A percentile compares a stretch with the other conserved stretches of the same genome.
Conservation (phyloP, 1,140 invertebrate genomes). For the Lycorma delicatula region DNA sequence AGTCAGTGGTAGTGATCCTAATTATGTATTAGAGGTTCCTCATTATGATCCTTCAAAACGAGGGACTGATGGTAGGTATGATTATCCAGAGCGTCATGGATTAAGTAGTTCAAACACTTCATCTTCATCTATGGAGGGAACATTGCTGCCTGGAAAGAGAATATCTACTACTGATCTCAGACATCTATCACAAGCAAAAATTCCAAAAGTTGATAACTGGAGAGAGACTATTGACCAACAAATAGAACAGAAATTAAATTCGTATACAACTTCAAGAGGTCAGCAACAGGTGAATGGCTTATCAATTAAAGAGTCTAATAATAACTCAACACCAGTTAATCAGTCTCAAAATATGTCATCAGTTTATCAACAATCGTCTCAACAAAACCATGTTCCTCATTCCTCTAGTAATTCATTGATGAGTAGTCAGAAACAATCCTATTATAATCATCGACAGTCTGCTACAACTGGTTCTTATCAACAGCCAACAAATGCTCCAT, state of each 20-base stretch:
- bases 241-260: constrained; percentile 43
- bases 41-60: constrained; percentile 11
- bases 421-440: no score
- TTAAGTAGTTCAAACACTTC: neutral
- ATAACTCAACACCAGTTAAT: neutral
- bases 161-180: constrained; percentile 9
- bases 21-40: no score
- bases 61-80: constrained; percentile 4
- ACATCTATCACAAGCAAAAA: constrained; percentile 37
- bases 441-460: no score
- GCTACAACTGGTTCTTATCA: no score
- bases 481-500: no score
- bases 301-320: neutral
- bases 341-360: neutral
- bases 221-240: constrained; percentile 44
- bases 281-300: constrained; percentile 21
- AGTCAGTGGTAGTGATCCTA: no score
- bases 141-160: constrained; percentile 9
- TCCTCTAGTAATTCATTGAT: no score
- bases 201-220: constrained; percentile 46
- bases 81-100: neutral
- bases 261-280: constrained; percentile 23
- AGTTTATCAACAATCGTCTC: no score
- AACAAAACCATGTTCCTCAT: no score
- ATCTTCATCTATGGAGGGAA: constrained; percentile 4